These are phyloP conservation scores for Taenioides sp. DNA, from an alignment of 2,797 vertebrate genomes.

Conservation along the genomic window DNA sequence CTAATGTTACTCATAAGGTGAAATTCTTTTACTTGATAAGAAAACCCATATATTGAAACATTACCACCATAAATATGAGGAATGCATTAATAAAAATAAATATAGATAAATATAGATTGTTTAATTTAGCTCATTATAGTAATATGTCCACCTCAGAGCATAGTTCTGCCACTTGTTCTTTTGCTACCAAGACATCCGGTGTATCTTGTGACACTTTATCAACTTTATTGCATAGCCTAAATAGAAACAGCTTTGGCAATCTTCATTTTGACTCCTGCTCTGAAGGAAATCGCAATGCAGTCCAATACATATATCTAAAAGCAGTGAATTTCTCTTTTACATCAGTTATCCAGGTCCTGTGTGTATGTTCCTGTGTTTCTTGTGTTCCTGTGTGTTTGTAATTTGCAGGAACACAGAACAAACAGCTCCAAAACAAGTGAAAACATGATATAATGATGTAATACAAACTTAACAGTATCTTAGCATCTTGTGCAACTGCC, in stretches of 20 bases:
- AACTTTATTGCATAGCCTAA: not conserved
- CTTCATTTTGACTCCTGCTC: constrained; percentile 18
- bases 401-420: constrained; percentile 5
- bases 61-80: no score
- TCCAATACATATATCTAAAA: constrained; percentile 19
- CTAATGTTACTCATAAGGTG: no score
- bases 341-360: not conserved
- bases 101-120: not conserved
- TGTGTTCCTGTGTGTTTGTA: no score
- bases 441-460: constrained; percentile 8
- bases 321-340: not conserved
- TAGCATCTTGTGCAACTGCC: constrained; percentile 11
- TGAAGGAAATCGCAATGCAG: constrained; percentile 16
- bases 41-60: no score
- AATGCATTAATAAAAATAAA: no score
- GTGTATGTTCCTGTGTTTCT: no score
- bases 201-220: not conserved
- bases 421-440: constrained; percentile 9
- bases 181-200: not conserved
- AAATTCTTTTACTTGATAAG: no score
- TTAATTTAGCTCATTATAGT: not conserved
- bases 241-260: constrained; percentile 10
- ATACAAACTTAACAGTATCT: constrained; percentile 16
- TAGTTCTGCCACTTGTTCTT: constrained; percentile 43
- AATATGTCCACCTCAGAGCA: not conserved